Percentiles rank a stretch among this genome's conserved stretches.
These are phyloP conservation scores for Macrosteles quadrilineatus DNA, from an alignment of 1,140 invertebrate species.

Conservation along the genomic window DNA sequence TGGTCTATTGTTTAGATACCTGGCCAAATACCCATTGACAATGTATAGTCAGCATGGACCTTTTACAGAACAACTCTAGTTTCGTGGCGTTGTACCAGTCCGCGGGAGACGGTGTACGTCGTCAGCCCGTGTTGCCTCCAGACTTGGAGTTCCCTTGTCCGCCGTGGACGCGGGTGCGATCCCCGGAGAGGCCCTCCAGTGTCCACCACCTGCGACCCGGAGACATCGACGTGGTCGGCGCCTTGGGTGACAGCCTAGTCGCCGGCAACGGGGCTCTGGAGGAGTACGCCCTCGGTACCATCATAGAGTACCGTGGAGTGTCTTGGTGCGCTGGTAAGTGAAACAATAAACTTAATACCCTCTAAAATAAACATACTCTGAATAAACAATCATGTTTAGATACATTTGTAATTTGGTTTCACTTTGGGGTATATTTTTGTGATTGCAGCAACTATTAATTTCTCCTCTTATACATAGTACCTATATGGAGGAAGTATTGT, in stretches of 20 bases:
- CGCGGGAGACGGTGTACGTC: constrained; percentile 42
- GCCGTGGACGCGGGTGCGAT: constrained; percentile 43
- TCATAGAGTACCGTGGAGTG: constrained; percentile 74
- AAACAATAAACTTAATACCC: neutral
- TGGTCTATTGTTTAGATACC: too few relatives aligned
- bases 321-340: constrained; percentile 70
- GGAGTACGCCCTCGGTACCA: constrained; percentile 67
- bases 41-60: too few relatives aligned
- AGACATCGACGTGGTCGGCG: constrained; percentile 76
- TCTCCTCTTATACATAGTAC: too few relatives aligned
- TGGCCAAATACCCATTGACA: too few relatives aligned
- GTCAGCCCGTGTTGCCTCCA: constrained; percentile 47
- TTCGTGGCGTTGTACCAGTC: constrained; percentile 8
- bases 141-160: constrained; percentile 51
- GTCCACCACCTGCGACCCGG: constrained; percentile 68
- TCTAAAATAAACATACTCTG: neutral
- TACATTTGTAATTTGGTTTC: too few relatives aligned
- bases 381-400: too few relatives aligned
- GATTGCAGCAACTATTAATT: too few relatives aligned
- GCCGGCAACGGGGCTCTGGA: constrained; percentile 76
- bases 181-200: constrained; percentile 46
- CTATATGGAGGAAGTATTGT: too few relatives aligned
- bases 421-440: too few relatives aligned
- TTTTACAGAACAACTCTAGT: constrained; percentile 6
- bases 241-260: constrained; percentile 76